Evolutionary conservation across 64 coral and sea anemone species (phyloP).

Genomic region (Anthopleura sola): DNA sequence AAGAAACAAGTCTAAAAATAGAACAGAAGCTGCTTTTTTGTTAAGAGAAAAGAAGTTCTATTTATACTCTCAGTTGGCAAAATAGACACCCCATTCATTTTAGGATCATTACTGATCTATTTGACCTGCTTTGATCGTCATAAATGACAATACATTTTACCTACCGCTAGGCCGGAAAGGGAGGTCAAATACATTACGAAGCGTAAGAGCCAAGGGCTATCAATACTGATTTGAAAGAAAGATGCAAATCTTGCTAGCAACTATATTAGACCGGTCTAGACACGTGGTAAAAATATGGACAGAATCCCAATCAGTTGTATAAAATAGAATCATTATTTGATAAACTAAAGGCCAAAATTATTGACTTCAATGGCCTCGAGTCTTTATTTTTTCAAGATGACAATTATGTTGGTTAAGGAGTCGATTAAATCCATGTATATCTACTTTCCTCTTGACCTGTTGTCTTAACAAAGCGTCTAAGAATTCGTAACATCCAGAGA

Average conservation of each 20-base stretch:
- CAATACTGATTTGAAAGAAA: conserved; percentile 1
- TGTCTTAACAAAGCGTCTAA: background rate
- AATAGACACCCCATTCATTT: too few species aligned
- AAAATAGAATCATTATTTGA: background rate
- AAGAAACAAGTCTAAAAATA: too few species aligned
- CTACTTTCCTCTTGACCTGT: background rate
- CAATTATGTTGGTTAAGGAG: background rate
- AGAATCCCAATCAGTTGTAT: background rate
- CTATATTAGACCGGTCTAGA: background rate
- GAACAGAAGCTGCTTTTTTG: too few species aligned
- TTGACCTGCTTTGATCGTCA: too few species aligned
- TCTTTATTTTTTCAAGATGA: background rate
- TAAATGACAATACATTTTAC: background rate
- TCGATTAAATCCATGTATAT: background rate
- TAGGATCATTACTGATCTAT: too few species aligned
- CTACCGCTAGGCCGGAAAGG: background rate
- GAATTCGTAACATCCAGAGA: background rate
- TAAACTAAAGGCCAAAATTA: background rate
- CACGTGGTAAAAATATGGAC: background rate
- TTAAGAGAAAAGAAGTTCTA: too few species aligned
- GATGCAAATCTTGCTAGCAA: background rate
- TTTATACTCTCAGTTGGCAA: too few species aligned
- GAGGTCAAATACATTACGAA: background rate
- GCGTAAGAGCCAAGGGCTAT: background rate
- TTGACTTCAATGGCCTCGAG: background rate